Evolutionary conservation across 2,888 invertebrate genomes (phyloP).

Genomic region (Ethmia dodecea): DNA sequence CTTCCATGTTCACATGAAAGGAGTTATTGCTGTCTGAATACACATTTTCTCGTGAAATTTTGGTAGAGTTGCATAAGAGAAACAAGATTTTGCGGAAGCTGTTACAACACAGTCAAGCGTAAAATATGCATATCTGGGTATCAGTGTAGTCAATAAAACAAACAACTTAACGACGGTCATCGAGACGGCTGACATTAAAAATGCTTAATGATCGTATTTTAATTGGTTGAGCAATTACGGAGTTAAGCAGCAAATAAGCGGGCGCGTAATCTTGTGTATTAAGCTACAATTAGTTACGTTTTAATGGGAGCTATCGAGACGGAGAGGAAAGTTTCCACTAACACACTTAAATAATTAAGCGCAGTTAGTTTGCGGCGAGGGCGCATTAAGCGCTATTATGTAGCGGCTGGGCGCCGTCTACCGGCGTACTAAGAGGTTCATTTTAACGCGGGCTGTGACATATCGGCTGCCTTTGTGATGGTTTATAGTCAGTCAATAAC

Average conservation of each 20-base stretch:
- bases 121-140: constrained; percentile 3
- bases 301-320: constrained; percentile 43
- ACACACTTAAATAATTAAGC: constrained; percentile 59
- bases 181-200: constrained; percentile 3
- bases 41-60: constrained; percentile 2
- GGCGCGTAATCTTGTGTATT: constrained; percentile 40
- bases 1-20: constrained; percentile 5
- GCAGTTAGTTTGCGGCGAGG: constrained; percentile 50
- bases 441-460: constrained; percentile 10
- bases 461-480: constrained; percentile 9
- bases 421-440: constrained; percentile 26
- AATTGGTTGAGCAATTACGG: constrained; percentile 28
- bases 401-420: constrained; percentile 21
- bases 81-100: constrained; percentile 4
- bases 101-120: neutral
- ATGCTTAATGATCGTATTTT: constrained; percentile 18
- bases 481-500: no score
- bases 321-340: constrained; percentile 47
- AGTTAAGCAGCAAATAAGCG: constrained; percentile 34
- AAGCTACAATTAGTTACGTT: constrained; percentile 54
- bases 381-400: constrained; percentile 46
- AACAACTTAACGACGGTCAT: constrained; percentile 9
- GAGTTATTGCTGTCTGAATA: constrained; percentile 3
- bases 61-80: neutral
- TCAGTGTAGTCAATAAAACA: constrained; percentile 4